These are phyloP conservation scores for Bagarius yarrelli DNA, from an alignment of 2,113 vertebrate genomes.

Conservation along the genomic window DNA sequence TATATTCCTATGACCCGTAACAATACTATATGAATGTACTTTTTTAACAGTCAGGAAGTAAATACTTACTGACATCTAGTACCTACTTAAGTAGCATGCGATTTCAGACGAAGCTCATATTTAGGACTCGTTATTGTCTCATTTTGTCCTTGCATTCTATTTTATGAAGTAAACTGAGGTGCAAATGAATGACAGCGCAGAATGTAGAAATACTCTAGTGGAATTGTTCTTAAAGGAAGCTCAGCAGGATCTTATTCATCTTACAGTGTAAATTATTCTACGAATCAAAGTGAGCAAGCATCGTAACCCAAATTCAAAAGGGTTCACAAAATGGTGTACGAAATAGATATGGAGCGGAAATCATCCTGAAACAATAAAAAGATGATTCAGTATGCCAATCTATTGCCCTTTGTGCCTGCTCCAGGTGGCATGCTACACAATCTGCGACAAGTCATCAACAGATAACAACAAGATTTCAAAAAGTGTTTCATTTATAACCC, in stretches of 20 bases:
- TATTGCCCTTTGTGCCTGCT: constrained; percentile 18
- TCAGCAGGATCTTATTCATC: constrained; percentile 31
- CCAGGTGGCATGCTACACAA: constrained; percentile 17
- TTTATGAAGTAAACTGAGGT: too few species aligned
- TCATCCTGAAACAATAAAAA: constrained; percentile 42
- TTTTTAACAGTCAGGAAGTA: too few species aligned
- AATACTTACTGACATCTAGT: too few species aligned
- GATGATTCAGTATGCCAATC: constrained; percentile 22
- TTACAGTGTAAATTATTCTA: constrained; percentile 34
- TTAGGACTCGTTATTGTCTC: too few species aligned
- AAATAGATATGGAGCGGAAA: constrained; percentile 31
- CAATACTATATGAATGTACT: too few species aligned
- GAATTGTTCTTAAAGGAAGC: too few species aligned
- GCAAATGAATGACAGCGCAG: too few species aligned
- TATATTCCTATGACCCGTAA: too few species aligned
- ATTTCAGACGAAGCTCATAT: too few species aligned
- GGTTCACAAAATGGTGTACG: not conserved
- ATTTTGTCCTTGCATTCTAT: too few species aligned
- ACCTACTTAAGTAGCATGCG: too few species aligned
- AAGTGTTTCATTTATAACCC: constrained; percentile 51
- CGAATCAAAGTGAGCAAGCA: not conserved
- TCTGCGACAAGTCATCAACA: constrained; percentile 11
- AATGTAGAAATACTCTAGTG: too few species aligned
- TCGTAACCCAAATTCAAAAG: not conserved
- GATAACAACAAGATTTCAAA: constrained; percentile 50